Base-by-base conservation (phyloP, 1,140 invertebrate genomes). In the Neodiprion pinetum region DNA sequence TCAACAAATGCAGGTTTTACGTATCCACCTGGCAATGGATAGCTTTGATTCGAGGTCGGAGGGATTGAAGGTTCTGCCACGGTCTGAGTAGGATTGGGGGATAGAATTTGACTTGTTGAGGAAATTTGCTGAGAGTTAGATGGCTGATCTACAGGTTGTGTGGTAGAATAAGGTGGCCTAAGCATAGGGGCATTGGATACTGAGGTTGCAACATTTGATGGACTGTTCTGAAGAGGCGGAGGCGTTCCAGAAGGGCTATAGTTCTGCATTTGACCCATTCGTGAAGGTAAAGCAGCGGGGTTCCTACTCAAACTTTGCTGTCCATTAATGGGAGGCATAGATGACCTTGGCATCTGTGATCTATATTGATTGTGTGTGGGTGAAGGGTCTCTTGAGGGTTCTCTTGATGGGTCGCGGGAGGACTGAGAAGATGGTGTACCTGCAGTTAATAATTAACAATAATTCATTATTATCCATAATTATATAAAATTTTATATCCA, bases 361-460 rank as follows among this genome's bases (percentile, higher is more conserved):
- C 83, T 80, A 61, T 86, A 87, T 47, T 85, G 82, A 67, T 86
- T 85, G 28, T 83, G 84, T 0, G 85, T 87, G 72, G 86, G 86
- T 17, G 86, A 88, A 28, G 85, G 83, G 74, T 87, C 85, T 74
- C 86, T 81, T 0, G 86, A 87, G 8, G 85, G 78, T 74, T 87
- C 85, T 73, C 86, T 78, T 8, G 85, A 87, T 47, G 85, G 85
- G 72, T 86, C 84, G 67, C 85, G 82, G 0, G 86, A 87, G 40
- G 86, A 87, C 50, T 87, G 86, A 10, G 86, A 86, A 2, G 86
- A 87, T 48, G 85, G 82, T 17, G 84, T 86, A 49, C 84, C 85
- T 86, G 9, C 9, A 75, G 76, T 70, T 2, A 40, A 75, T 74
- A 66, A 65, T 9, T 8, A 70, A 12, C 12, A 14, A 70, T 17